Evolutionary conservation across 2,113 vertebrate species (phyloP), one percentile per base, ranked within the genome.

Genomic region (Sinocyclocheilus anshuiensis): DNA sequence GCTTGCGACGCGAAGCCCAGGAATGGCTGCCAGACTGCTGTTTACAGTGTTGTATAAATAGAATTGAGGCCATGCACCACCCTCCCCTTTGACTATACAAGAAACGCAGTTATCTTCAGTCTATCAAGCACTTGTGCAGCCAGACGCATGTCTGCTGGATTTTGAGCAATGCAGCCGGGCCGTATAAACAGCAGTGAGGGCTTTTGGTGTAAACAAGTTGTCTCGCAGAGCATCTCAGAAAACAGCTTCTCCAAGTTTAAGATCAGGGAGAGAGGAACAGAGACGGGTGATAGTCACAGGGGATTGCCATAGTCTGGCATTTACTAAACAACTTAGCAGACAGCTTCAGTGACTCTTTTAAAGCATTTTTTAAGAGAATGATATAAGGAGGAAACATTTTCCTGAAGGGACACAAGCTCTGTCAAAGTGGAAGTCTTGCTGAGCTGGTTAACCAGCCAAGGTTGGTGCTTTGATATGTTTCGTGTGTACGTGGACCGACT

Each of bases 11-110:
- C 74, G n/a, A 74, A 76, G 11, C 69, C 3, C 22, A 24, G 72
- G 48, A 77, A 71, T 2, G 20, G 15, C 80, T 75, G 45, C 80
- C 79, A 69, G 84, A 22, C 18, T 75, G 29, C 29, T 77, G 42
- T 53, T 76, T 55, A 75, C 69, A 76, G 78, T 36, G 36, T 93
- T 33, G 29, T 97, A 98, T 97, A 97, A 97, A 97, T 98, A 99
- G 97, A 96, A 97, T 94, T 92, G 26, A 85, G 94, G 95, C 93
- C 86, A 93, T 92, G 94, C 77, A 57, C 63, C 93, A 93, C 84
- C 95, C 95, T 91, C 89, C 81, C 92, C 87, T 90, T 85, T 84
- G 67, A 89, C 89, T 91, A 63, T 88, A 91, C 93, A 94, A 92
- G 88, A 84, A 90, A 91, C 91, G 89, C 89, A 61, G 29, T 85